Conservation (phyloP, 2,888 invertebrate genomes). For the Lithophane ornitopus region DNA sequence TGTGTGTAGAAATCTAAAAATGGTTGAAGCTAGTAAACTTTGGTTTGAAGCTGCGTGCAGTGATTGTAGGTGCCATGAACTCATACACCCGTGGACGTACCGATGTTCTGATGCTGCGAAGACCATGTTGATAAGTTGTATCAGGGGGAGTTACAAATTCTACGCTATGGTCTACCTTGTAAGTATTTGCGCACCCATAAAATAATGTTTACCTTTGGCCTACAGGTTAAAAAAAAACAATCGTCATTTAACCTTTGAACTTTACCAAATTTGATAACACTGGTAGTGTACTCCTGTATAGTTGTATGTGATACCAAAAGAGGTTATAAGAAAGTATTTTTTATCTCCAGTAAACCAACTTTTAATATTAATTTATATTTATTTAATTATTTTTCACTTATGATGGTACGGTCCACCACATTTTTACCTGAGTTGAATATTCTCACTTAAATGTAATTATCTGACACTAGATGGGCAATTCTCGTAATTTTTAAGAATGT, state of each 20-base stretch:
- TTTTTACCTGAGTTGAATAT: background rate
- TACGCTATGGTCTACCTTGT: conserved; percentile 89
- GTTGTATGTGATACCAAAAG: background rate
- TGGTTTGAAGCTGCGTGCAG: conserved; percentile 86
- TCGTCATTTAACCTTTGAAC: conserved; percentile 28
- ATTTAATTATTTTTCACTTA: background rate
- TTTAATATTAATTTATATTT: too few species aligned
- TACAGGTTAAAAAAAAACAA: background rate
- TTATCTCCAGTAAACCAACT: background rate
- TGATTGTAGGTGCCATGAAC: conserved; percentile 79
- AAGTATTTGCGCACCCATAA: conserved; percentile 70
- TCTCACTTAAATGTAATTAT: too few species aligned
- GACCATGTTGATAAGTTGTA: conserved; percentile 84
- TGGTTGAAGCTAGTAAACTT: conserved; percentile 89
- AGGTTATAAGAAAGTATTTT: background rate
- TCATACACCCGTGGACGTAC: conserved; percentile 89
- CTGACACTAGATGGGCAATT: too few species aligned
- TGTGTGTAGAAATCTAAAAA: conserved; percentile 63
- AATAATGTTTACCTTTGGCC: background rate
- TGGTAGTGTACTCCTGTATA: background rate
- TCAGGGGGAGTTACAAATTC: conserved; percentile 88
- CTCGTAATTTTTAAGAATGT: too few species aligned
- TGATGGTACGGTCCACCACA: background rate
- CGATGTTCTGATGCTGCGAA: conserved; percentile 84
- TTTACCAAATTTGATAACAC: background rate